Conservation (phyloP, 2,888 invertebrate genomes). For the Trimorus sp. region DNA sequence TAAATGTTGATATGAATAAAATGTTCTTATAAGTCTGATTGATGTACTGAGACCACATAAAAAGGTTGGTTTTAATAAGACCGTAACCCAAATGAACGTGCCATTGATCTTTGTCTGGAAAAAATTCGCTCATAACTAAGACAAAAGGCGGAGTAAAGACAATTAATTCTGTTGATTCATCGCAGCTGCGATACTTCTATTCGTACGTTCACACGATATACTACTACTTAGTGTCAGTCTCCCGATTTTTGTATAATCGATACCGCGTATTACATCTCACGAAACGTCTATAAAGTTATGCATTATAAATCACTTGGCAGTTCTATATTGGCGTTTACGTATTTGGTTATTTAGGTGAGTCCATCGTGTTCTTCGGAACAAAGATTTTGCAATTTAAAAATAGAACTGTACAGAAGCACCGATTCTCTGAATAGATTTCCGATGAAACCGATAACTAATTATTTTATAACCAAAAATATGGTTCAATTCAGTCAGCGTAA, state of each 20-base stretch:
- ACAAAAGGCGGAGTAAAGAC: background rate
- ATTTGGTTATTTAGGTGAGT: slow-evolving; percentile 25
- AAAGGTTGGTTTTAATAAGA: no score
- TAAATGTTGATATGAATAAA: no score
- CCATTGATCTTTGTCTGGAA: no score
- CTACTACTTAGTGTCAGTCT: slow-evolving; percentile 17
- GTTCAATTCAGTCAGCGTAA: no score
- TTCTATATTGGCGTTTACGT: slow-evolving; percentile 33
- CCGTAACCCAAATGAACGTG: no score
- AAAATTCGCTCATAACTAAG: no score
- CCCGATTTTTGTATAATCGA: slow-evolving; percentile 31
- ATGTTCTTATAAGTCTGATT: no score
- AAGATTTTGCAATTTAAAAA: no score
- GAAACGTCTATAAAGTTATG: slow-evolving; percentile 35
- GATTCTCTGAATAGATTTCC: background rate
- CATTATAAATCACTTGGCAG: slow-evolving; percentile 24
- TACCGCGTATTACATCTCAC: slow-evolving; percentile 21
- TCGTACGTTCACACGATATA: background rate
- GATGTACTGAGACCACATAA: no score
- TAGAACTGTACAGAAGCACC: slow-evolving; percentile 1
- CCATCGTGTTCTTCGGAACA: no score
- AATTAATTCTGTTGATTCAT: background rate
- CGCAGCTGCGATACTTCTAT: slow-evolving; percentile 9
- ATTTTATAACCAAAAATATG: no score
- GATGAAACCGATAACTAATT: no score